These are phyloP conservation scores for Forbesichthys papilliferus DNA, from an alignment of 2,113 vertebrate species.

Conservation along the genomic window DNA sequence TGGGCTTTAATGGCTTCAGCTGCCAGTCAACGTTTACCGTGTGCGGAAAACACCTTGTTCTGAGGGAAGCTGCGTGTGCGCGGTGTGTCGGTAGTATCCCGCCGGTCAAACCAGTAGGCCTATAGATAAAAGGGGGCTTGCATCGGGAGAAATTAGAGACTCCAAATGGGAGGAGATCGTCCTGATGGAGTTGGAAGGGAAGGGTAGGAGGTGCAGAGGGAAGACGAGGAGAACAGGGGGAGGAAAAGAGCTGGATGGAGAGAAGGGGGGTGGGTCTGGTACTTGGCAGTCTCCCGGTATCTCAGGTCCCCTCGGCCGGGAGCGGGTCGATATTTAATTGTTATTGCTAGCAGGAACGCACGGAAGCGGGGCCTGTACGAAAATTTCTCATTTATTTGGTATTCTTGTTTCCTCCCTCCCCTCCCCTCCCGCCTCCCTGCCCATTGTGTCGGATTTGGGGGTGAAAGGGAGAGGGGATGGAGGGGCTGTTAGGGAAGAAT, in stretches of 20 bases:
- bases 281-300: conserved; percentile 86
- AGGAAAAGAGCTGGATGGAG: conserved; percentile 51
- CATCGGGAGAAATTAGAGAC: conserved; percentile 76
- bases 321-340: conserved; percentile 92
- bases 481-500: conserved; percentile 40
- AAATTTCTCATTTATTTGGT: conserved; percentile 89
- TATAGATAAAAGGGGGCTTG: conserved; percentile 37
- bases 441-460: conserved; percentile 53
- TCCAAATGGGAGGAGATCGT: conserved; percentile 76
- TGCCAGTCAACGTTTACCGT: too few species aligned
- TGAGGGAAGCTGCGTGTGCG: too few species aligned
- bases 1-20: too few species aligned
- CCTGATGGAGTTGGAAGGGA: conserved; percentile 76
- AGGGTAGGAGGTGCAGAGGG: conserved; percentile 69
- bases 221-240: conserved; percentile 65
- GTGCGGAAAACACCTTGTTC: too few species aligned
- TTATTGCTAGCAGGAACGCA: conserved; percentile 89
- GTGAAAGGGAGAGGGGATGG: conserved; percentile 56
- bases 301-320: conserved; percentile 85
- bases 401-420: conserved; percentile 78
- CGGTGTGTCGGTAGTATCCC: too few species aligned
- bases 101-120: too few species aligned
- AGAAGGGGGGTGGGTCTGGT: conserved; percentile 69
- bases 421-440: conserved; percentile 39
- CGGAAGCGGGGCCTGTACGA: conserved; percentile 85